phyloP scores from a whole-genome alignment of 1,140 invertebrate species.

The Melanaphis sacchari region DNA sequence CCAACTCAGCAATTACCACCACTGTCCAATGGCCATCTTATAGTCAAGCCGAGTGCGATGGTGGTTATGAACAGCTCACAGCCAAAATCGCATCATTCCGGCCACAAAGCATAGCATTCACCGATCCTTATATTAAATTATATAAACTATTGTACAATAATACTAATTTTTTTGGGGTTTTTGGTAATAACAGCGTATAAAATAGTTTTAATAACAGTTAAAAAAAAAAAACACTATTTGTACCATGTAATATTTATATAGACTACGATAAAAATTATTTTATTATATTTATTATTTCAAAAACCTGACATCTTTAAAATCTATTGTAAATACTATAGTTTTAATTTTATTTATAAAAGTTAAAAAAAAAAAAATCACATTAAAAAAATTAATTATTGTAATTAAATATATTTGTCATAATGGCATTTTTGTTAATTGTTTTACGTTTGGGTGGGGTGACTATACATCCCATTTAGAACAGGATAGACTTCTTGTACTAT shows the following conservation, averaged over 20 bases:
- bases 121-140: conserved; percentile 48
- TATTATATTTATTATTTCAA: conserved; percentile 58
- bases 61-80: conserved; percentile 53
- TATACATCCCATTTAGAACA: too few relatives aligned
- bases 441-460: background rate
- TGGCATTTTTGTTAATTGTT: conserved; percentile 24
- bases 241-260: conserved; percentile 57
- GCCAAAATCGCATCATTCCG: conserved; percentile 54
- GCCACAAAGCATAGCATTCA: conserved; percentile 55
- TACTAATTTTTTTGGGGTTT: conserved; percentile 57
- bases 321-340: conserved; percentile 57
- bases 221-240: conserved; percentile 55
- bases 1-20: conserved; percentile 51
- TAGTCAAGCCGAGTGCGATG: conserved; percentile 56
- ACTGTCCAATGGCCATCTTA: conserved; percentile 52
- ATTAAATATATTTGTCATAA: conserved; percentile 57
- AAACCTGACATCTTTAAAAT: conserved; percentile 57
- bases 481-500: too few relatives aligned
- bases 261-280: conserved; percentile 55
- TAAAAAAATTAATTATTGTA: conserved; percentile 56
- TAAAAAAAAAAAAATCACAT: conserved; percentile 45
- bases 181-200: conserved; percentile 57
- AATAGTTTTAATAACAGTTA: conserved; percentile 57
- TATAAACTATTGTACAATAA: conserved; percentile 57
- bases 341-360: conserved; percentile 56